phyloP scores from a whole-genome alignment of 2,797 vertebrate genomes.

The Mionectes olivaceus region DNA sequence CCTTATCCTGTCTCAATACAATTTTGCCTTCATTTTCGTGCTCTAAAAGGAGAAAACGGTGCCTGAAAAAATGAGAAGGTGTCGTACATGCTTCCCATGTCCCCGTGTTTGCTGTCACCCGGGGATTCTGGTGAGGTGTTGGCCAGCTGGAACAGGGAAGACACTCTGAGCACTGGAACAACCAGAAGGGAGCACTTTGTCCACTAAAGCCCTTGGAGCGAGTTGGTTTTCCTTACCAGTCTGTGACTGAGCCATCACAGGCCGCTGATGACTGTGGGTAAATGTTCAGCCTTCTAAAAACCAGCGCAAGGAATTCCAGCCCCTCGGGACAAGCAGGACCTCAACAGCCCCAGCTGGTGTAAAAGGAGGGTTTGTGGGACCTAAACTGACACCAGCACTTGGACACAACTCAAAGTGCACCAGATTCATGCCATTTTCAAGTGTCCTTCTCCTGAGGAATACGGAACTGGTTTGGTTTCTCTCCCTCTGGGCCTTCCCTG shows the following conservation, averaged over 20 bases:
- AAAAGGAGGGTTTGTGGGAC: neutral
- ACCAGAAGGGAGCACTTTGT: slow-evolving; percentile 57
- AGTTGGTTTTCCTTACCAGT: slow-evolving; percentile 62
- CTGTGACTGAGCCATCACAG: slow-evolving; percentile 55
- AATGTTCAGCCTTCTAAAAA: slow-evolving; percentile 55
- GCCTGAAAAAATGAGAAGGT: neutral
- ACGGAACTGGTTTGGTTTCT: neutral
- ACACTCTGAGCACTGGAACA: slow-evolving; percentile 28
- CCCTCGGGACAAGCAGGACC: neutral
- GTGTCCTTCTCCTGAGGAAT: rapidly evolving
- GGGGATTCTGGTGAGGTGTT: neutral
- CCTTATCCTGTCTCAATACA: slow-evolving; percentile 21
- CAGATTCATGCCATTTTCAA: neutral
- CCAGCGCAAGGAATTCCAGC: slow-evolving; percentile 27
- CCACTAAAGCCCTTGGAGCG: slow-evolving; percentile 27
- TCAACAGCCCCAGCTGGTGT: slow-evolving; percentile 1
- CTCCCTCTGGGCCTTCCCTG: neutral
- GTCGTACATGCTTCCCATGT: neutral
- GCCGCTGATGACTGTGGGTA: slow-evolving; percentile 45
- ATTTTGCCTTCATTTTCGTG: neutral
- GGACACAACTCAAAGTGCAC: rapidly evolving
- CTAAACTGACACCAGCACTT: neutral
- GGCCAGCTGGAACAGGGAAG: neutral
- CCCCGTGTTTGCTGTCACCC: neutral
- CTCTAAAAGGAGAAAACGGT: neutral